Percentiles rank a stretch among this genome's conserved stretches.
phyloP scores from a whole-genome alignment of 2,888 invertebrate species.

The Octodonta nipae region DNA sequence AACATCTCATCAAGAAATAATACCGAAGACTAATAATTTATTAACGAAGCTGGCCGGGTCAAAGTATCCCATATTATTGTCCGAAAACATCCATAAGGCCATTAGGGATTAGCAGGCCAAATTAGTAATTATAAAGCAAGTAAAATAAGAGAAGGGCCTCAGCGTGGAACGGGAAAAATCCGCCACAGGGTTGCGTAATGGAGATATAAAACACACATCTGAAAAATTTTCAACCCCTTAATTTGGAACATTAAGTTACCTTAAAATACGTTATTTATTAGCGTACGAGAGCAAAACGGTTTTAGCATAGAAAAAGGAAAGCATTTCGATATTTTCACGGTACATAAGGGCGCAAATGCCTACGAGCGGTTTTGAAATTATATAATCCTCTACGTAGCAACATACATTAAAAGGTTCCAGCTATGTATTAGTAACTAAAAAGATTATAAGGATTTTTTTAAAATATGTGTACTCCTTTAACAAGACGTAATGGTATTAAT shows the following conservation, averaged over 20 bases:
- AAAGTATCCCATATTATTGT: constrained; percentile 23
- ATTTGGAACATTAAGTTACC: constrained; percentile 32
- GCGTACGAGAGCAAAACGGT: constrained; percentile 9
- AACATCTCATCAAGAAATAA: constrained; percentile 17
- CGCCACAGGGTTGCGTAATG: constrained; percentile 15
- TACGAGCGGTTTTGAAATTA: constrained; percentile 26
- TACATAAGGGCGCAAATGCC: constrained; percentile 24
- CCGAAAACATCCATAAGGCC: constrained; percentile 26
- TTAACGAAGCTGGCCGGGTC: constrained; percentile 23
- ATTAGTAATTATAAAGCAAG: constrained; percentile 28
- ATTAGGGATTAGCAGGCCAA: constrained; percentile 28
- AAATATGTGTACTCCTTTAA: constrained; percentile 1
- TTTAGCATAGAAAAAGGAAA: constrained; percentile 25
- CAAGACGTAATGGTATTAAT: too few species aligned
- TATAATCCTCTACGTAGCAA: constrained; percentile 31
- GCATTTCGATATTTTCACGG: constrained; percentile 21
- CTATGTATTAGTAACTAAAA: constrained; percentile 1
- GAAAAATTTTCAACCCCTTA: constrained; percentile 32
- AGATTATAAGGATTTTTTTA: constrained; percentile 1
- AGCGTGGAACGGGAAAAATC: constrained; percentile 12
- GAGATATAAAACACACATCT: constrained; percentile 21
- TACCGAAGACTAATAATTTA: constrained; percentile 21
- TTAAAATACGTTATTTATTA: constrained; percentile 34
- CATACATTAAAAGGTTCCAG: constrained; percentile 23
- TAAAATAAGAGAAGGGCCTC: constrained; percentile 29